Conservation (phyloP, 2,113 vertebrate species). For the Chlamydotis undulata region DNA sequence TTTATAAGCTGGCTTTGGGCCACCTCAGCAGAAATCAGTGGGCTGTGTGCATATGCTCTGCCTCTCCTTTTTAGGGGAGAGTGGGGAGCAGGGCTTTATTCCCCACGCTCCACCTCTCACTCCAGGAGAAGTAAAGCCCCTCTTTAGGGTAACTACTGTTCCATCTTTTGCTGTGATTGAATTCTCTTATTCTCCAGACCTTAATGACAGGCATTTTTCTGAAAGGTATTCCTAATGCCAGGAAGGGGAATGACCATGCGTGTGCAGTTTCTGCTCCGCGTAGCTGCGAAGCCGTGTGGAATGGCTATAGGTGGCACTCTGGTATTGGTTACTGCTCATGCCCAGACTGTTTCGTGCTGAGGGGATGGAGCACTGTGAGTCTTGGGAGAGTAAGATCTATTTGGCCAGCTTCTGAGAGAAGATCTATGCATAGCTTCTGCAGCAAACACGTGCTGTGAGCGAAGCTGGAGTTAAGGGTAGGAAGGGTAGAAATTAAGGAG, state of each 20-base stretch:
- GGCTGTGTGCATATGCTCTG: slow-evolving; percentile 52
- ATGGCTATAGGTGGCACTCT: neutral
- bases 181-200: neutral
- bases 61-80: slow-evolving; percentile 2
- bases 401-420: neutral
- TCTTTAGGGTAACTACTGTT: neutral
- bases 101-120: neutral
- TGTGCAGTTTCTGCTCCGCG: neutral
- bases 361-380: neutral
- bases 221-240: accelerated
- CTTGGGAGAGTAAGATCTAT: neutral
- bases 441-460: accelerated
- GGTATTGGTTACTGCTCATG: neutral
- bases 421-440: neutral
- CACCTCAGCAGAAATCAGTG: slow-evolving; percentile 40
- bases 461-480: neutral
- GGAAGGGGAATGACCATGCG: neutral
- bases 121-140: neutral
- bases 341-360: accelerated
- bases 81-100: neutral
- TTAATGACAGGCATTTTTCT: neutral
- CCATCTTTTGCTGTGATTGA: neutral
- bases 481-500: neutral
- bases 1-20: slow-evolving; percentile 33
- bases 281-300: neutral